Evolutionary conservation across 2,797 vertebrate genomes (phyloP).

Genomic region (Strix occidentalis): DNA sequence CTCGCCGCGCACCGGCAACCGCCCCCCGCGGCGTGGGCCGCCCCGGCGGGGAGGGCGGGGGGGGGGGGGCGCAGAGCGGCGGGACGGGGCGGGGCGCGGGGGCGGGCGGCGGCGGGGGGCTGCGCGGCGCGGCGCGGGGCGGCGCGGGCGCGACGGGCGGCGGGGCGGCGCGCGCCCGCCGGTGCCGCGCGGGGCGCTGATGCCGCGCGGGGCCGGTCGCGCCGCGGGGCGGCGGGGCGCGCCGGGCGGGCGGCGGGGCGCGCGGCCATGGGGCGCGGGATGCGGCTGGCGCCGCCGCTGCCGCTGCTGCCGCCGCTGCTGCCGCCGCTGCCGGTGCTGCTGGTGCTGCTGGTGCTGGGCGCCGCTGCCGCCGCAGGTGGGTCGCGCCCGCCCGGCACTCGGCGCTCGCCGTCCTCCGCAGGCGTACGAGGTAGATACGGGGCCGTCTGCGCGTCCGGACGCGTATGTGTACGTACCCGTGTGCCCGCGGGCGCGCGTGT

Average conservation of each 20-base stretch:
- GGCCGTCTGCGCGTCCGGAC: background rate
- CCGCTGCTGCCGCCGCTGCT: constrained; percentile 49
- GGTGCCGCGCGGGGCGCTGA: background rate
- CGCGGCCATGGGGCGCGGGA: constrained; percentile 68
- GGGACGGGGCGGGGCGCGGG: background rate
- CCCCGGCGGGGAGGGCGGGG: background rate
- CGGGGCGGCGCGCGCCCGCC: background rate
- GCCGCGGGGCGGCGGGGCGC: constrained; percentile 67
- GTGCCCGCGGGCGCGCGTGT: background rate
- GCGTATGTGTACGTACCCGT: background rate
- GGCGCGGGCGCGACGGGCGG: background rate
- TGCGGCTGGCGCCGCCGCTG: constrained; percentile 51
- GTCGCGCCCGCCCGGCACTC: constrained; percentile 15
- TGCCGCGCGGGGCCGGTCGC: background rate
- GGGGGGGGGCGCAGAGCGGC: background rate
- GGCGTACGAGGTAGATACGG: background rate
- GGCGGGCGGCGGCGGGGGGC: background rate
- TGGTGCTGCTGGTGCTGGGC: constrained; percentile 44
- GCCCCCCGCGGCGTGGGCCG: background rate
- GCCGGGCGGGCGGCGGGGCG: constrained; percentile 14
- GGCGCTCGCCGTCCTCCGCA: background rate
- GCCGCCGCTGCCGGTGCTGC: constrained; percentile 57
- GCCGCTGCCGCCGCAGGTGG: constrained; percentile 72
- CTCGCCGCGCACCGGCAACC: background rate
- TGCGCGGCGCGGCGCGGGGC: background rate